Conservation (phyloP, 2,113 vertebrate species). For the Eurystomus gularis region DNA sequence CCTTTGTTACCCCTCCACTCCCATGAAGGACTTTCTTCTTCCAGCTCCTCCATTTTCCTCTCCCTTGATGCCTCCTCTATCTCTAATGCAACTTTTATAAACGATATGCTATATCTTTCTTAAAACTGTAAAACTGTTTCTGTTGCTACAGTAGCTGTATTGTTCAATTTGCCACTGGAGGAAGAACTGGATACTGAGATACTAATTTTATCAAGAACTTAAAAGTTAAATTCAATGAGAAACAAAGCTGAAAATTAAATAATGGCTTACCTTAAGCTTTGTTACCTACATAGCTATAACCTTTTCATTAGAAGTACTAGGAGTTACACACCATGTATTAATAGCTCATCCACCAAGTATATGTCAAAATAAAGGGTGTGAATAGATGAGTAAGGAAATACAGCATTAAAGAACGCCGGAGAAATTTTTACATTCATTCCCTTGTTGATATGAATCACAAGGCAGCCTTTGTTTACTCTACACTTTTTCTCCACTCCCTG, state of each 20-base stretch:
- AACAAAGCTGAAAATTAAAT: not conserved
- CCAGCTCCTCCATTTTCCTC: not conserved
- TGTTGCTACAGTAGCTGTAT: not conserved
- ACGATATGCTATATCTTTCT: not conserved
- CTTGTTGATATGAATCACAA: not conserved
- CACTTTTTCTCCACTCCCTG: not conserved
- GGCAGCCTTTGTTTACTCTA: conserved; percentile 6
- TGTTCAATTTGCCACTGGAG: not conserved
- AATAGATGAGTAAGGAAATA: not conserved
- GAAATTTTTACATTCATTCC: not conserved
- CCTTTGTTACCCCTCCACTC: not conserved
- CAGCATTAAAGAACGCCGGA: not conserved
- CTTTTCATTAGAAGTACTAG: not conserved
- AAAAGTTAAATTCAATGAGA: not conserved
- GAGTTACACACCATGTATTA: not conserved
- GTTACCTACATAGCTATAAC: not conserved
- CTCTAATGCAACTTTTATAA: not conserved
- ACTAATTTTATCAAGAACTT: not conserved
- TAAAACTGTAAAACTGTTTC: not conserved
- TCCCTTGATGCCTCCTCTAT: not conserved
- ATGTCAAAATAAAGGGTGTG: not conserved
- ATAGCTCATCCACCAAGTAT: not conserved
- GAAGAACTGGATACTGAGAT: not conserved
- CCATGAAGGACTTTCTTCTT: not conserved
- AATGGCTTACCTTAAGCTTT: not conserved